A percentile compares a stretch with the other conserved stretches of the same genome.
These are phyloP conservation scores for Monochamus alternatus DNA, from an alignment of 2,888 invertebrate species.

Conservation along the genomic window DNA sequence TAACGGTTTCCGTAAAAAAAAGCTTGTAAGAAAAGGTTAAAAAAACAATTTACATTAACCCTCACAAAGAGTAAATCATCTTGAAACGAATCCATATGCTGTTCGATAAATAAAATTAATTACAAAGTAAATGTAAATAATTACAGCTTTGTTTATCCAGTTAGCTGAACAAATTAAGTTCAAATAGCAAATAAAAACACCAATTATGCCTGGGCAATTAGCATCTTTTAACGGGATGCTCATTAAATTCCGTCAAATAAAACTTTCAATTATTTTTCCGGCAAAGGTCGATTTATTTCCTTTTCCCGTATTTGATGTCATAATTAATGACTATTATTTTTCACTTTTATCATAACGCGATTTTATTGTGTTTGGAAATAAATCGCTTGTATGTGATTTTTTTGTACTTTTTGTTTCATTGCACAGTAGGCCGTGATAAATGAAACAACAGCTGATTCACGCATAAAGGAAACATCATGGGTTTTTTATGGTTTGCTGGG, in stretches of 20 bases:
- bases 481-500: too few species aligned
- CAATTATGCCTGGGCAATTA: neutral
- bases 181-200: slow-evolving; percentile 7
- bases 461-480: too few species aligned
- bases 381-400: neutral
- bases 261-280: neutral
- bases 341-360: neutral
- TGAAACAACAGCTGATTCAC: neutral
- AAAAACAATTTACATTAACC: too few species aligned
- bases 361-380: neutral
- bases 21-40: too few species aligned
- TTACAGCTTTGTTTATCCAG: too few species aligned
- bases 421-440: neutral
- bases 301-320: neutral
- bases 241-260: neutral
- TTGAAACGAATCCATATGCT: too few species aligned
- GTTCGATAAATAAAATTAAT: neutral
- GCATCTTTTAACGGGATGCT: neutral
- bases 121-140: too few species aligned
- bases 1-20: neutral
- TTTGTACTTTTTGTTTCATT: neutral
- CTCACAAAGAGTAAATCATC: too few species aligned
- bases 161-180: neutral
- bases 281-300: neutral
- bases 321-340: slow-evolving; percentile 12